phyloP scores from a whole-genome alignment of 1,140 invertebrate species.

The Camponotus floridanus region DNA sequence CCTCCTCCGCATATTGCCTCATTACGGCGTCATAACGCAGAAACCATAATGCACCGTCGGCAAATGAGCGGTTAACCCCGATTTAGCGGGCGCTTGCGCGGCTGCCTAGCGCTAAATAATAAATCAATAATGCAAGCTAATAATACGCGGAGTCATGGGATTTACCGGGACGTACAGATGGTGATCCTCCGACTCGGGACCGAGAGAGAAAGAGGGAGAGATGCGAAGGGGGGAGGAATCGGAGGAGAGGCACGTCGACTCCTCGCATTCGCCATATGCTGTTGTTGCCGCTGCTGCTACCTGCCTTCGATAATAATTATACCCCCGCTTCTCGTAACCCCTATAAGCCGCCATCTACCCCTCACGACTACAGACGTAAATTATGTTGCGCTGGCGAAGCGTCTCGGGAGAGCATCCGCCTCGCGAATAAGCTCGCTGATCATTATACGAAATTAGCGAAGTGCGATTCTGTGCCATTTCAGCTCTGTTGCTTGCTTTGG shows the following conservation, averaged over 20 bases:
- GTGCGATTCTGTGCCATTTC: conserved; percentile 44
- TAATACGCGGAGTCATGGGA: conserved; percentile 74
- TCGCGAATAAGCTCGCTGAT: conserved; percentile 49
- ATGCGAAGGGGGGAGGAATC: not conserved
- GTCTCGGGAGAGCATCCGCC: conserved; percentile 39
- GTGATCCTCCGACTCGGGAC: conserved; percentile 48
- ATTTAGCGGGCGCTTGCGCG: conserved; percentile 78
- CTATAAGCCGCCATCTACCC: conserved; percentile 37
- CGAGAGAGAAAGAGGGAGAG: too few relatives aligned
- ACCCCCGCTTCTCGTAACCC: conserved; percentile 46
- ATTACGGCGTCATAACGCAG: conserved; percentile 66
- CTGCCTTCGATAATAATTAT: conserved; percentile 76
- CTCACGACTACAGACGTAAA: conserved; percentile 54
- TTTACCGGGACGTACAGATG: conserved; percentile 64
- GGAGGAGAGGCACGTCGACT: conserved; percentile 41
- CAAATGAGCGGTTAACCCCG: conserved; percentile 81
- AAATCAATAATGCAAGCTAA: conserved; percentile 80
- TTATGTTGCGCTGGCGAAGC: conserved; percentile 47
- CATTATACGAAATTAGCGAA: conserved; percentile 70
- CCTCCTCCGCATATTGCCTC: conserved; percentile 36
- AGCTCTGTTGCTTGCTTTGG: conserved; percentile 7
- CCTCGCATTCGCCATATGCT: conserved; percentile 71
- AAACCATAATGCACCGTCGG: conserved; percentile 74
- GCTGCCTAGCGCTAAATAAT: conserved; percentile 77
- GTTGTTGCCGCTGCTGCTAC: conserved; percentile 40